phyloP scores from a whole-genome alignment of 2,888 invertebrate species.

The Cephus pulcher region DNA sequence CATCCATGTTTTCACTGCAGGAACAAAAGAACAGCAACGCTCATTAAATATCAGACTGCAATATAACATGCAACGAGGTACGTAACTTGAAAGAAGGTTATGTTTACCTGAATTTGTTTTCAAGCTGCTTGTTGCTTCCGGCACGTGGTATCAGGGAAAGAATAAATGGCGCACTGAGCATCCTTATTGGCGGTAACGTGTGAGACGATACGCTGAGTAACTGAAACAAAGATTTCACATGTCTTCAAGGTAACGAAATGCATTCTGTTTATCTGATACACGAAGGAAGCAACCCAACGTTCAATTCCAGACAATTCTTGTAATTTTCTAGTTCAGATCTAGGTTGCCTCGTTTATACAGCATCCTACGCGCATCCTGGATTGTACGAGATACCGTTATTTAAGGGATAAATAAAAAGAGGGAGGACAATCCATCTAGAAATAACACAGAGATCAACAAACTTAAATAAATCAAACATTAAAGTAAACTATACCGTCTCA shows the following conservation, averaged over 20 bases:
- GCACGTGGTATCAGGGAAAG: constrained; percentile 48
- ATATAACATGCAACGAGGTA: background rate
- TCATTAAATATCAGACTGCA: background rate
- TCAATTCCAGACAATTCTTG: constrained; percentile 37
- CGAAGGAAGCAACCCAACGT: background rate
- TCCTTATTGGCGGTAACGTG: constrained; percentile 63
- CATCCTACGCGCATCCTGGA: background rate
- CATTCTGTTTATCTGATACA: background rate
- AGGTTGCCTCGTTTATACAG: constrained; percentile 46
- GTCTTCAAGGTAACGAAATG: background rate
- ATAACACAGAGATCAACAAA: background rate
- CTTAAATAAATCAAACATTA: background rate
- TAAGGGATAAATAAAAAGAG: too few relatives aligned
- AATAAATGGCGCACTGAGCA: constrained; percentile 62
- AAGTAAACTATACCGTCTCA: background rate
- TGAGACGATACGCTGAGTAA: constrained; percentile 59
- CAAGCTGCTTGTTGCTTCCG: background rate
- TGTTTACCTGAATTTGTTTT: background rate
- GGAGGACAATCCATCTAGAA: background rate
- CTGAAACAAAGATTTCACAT: constrained; percentile 32
- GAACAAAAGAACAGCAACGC: background rate
- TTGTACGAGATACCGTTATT: background rate
- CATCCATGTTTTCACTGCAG: background rate
- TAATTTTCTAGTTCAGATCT: constrained; percentile 55
- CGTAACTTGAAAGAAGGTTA: background rate